phyloP scores from a whole-genome alignment of 2,797 vertebrate species.

The Sebastes glaucus region DNA sequence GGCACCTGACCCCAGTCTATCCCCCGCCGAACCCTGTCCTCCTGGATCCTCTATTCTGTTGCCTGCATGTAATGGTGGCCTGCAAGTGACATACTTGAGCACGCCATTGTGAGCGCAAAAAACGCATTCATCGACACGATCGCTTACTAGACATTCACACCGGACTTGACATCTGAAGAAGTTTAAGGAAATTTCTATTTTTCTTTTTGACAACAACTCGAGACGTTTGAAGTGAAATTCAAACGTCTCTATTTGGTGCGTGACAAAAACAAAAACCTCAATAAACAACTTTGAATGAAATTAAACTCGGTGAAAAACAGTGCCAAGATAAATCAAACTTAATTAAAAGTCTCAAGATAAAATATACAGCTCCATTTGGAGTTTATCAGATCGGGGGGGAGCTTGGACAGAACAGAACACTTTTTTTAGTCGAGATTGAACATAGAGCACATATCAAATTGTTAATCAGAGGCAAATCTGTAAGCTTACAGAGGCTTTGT shows the following conservation, averaged over 20 bases:
- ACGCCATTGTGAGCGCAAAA: conserved; percentile 73
- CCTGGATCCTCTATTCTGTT: conserved; percentile 79
- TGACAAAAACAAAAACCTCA: conserved; percentile 1
- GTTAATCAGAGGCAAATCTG: conserved; percentile 45
- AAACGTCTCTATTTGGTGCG: conserved; percentile 23
- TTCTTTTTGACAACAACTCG: conserved; percentile 3
- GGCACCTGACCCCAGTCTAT: conserved; percentile 77
- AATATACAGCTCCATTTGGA: conserved; percentile 45
- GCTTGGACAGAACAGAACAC: conserved; percentile 35
- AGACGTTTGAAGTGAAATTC: conserved; percentile 27
- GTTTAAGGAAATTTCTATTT: neutral
- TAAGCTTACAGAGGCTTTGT: conserved; percentile 39
- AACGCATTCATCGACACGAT: neutral
- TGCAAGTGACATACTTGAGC: conserved; percentile 82
- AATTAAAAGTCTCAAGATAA: conserved; percentile 55
- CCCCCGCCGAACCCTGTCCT: conserved; percentile 73
- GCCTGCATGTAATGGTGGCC: conserved; percentile 79
- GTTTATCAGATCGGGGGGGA: conserved; percentile 44
- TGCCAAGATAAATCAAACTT: conserved; percentile 46
- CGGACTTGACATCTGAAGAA: conserved; percentile 19
- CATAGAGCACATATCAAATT: conserved; percentile 45
- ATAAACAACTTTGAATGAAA: conserved; percentile 40
- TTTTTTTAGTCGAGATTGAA: conserved; percentile 28
- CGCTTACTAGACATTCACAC: conserved; percentile 1
- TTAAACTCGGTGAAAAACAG: conserved; percentile 34